phyloP scores from a whole-genome alignment of 2,888 invertebrate genomes.

The Meteorus cinctellus region DNA sequence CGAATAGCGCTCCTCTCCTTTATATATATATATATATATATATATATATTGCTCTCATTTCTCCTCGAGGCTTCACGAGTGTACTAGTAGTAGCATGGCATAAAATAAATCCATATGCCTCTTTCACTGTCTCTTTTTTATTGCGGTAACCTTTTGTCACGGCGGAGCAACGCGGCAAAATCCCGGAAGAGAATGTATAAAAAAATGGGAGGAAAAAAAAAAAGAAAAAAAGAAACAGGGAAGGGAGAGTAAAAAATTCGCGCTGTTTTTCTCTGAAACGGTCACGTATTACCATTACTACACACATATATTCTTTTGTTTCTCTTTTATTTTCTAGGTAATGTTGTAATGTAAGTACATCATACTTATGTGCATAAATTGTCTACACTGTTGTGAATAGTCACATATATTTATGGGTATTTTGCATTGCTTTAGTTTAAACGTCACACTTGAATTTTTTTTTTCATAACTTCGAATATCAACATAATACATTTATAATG shows the following conservation, averaged over 20 bases:
- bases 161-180: constrained; percentile 22
- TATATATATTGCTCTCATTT: constrained; percentile 26
- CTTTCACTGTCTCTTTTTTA: constrained; percentile 16
- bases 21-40: not conserved
- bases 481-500: not conserved
- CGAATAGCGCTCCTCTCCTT: constrained; percentile 7
- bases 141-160: constrained; percentile 36
- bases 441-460: not conserved
- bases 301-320: not conserved
- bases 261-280: constrained; percentile 10
- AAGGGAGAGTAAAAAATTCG: constrained; percentile 9
- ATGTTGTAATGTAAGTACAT: constrained; percentile 15
- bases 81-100: constrained; percentile 30
- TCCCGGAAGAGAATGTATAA: constrained; percentile 26
- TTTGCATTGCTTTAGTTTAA: not conserved
- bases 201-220: constrained; percentile 15
- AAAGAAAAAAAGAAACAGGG: not conserved
- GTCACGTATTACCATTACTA: constrained; percentile 6
- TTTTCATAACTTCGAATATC: not conserved
- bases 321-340: not conserved
- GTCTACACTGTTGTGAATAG: not conserved
- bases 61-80: constrained; percentile 36
- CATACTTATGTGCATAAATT: constrained; percentile 16
- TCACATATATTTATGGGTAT: not conserved
- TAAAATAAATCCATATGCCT: constrained; percentile 37